These are phyloP conservation scores for Drosophila funebris DNA, from an alignment of 1,140 invertebrate species.

Conservation along the genomic window DNA sequence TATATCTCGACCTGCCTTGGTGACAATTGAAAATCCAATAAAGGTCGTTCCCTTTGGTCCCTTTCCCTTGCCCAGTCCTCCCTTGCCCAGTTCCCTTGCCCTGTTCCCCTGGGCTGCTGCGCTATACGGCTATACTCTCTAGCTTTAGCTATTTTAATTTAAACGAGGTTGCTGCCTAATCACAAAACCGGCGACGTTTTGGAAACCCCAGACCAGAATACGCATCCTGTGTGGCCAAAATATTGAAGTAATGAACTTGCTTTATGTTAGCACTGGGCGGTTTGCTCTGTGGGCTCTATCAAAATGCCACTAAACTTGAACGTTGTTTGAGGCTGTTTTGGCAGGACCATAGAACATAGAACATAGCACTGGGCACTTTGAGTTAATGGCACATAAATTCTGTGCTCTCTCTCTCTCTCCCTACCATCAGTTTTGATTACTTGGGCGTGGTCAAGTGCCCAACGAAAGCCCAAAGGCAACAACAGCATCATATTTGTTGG, in stretches of 20 bases:
- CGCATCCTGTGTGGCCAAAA: slow-evolving; percentile 68
- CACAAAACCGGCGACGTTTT: slow-evolving; percentile 62
- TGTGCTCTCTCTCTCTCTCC: slow-evolving; percentile 43
- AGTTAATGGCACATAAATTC: slow-evolving; percentile 81
- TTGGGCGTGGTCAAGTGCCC: slow-evolving; percentile 57
- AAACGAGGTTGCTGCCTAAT: slow-evolving; percentile 76
- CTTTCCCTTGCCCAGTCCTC: background rate
- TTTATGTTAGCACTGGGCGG: slow-evolving; percentile 25
- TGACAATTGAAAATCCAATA: slow-evolving; percentile 82
- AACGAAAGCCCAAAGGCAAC: slow-evolving; percentile 38
- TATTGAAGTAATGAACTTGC: slow-evolving; percentile 79
- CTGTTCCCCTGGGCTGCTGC: background rate
- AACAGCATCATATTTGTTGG: slow-evolving; percentile 42
- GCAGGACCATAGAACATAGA: slow-evolving; percentile 6
- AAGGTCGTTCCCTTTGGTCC: slow-evolving; percentile 59
- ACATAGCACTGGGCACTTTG: slow-evolving; percentile 51
- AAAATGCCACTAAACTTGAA: slow-evolving; percentile 51
- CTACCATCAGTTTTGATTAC: slow-evolving; percentile 81
- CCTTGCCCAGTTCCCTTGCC: background rate
- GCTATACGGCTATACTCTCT: slow-evolving; percentile 23
- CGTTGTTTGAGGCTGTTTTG: slow-evolving; percentile 23
- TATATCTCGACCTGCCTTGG: slow-evolving; percentile 41
- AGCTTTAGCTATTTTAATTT: slow-evolving; percentile 77
- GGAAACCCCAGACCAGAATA: slow-evolving; percentile 21
- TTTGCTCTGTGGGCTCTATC: slow-evolving; percentile 27